These are phyloP conservation scores for Threskiornis aethiopicus DNA, from an alignment of 2,797 vertebrate genomes.

Conservation along the genomic window DNA sequence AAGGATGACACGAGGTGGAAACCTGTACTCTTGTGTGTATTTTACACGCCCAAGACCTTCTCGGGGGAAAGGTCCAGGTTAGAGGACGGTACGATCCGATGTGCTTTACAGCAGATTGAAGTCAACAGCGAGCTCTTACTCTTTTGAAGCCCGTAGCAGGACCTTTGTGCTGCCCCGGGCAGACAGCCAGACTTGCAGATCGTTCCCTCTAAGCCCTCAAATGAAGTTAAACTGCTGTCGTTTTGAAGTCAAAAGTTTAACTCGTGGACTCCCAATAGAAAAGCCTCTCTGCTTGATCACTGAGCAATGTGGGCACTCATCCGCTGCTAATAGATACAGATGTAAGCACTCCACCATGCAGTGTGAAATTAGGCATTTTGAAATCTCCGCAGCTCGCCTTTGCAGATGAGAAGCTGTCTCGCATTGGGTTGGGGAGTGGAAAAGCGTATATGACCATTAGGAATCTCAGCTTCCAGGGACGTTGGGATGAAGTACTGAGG, in stretches of 20 bases:
- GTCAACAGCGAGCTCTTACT: neutral
- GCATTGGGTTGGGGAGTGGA: neutral
- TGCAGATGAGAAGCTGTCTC: neutral
- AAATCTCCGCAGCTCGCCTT: neutral
- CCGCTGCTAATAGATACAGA: neutral
- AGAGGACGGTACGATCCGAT: rapidly evolving
- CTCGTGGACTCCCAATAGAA: neutral
- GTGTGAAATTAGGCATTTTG: neutral
- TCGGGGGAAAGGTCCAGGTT: too few relatives aligned
- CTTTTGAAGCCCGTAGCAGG: neutral
- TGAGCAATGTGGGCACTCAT: neutral
- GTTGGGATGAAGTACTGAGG: neutral
- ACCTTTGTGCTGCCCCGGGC: neutral
- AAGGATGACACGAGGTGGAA: neutral
- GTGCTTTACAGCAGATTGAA: neutral
- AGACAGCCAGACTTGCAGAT: neutral
- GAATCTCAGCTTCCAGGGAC: neutral
- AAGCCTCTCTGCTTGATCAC: neutral
- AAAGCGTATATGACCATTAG: neutral
- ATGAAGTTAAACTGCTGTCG: neutral
- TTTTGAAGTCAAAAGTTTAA: neutral
- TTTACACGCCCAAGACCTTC: neutral
- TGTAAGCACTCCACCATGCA: neutral
- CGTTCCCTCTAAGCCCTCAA: neutral
- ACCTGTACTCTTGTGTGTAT: neutral